These are phyloP conservation scores for Macrosteles quadrilineatus DNA, from an alignment of 1,140 invertebrate genomes.

Conservation along the genomic window DNA sequence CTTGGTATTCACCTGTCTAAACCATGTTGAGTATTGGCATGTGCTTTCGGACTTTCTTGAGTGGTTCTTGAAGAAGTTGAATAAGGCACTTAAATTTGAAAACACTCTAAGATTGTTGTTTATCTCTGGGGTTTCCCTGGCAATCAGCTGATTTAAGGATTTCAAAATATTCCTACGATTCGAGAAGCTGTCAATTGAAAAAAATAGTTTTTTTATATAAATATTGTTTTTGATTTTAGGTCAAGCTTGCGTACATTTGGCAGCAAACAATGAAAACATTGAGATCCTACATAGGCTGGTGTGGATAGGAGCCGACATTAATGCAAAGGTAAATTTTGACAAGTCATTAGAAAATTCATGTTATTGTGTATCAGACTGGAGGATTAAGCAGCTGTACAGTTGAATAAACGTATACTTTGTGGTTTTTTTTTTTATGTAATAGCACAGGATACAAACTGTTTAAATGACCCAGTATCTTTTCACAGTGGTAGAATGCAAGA, in stretches of 20 bases:
- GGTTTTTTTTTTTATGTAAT: no score
- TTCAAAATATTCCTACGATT: neutral
- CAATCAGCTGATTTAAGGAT: neutral
- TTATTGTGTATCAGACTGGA: no score
- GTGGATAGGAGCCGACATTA: constrained; percentile 76
- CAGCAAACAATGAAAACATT: constrained; percentile 67
- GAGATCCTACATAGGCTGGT: constrained; percentile 73
- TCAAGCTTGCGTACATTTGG: constrained; percentile 81
- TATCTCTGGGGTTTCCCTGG: neutral
- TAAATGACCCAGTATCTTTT: no score
- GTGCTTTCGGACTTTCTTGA: neutral
- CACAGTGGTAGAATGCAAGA: no score
- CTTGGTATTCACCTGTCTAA: no score
- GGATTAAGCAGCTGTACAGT: no score
- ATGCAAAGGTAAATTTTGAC: constrained; percentile 75
- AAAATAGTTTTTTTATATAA: neutral
- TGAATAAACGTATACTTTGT: no score
- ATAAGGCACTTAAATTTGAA: neutral
- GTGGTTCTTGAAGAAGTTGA: neutral
- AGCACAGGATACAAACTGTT: no score
- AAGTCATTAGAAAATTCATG: no score
- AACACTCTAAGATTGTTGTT: neutral
- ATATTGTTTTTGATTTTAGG: constrained; percentile 61
- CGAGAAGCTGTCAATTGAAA: no score
- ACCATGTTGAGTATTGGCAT: neutral